These are phyloP conservation scores for Stictocephala bisonia DNA, from an alignment of 2,888 invertebrate species.

Conservation along the genomic window DNA sequence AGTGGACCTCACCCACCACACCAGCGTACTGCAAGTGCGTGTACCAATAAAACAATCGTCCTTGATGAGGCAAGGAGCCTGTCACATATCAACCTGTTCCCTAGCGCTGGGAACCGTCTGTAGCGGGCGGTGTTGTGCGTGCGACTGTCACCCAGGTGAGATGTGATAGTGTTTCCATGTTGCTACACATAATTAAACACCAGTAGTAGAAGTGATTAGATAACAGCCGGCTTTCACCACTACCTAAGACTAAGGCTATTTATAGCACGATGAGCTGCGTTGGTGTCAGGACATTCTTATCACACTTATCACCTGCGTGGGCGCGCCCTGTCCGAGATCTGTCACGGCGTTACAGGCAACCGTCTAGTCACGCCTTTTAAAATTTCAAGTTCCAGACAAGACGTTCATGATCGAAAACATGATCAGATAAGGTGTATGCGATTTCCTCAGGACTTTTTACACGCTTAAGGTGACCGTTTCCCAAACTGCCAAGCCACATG, in stretches of 20 bases:
- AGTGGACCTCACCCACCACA: too few species aligned
- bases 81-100: conserved; percentile 26
- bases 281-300: neutral
- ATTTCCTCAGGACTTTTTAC: too few species aligned
- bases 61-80: neutral
- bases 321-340: too few species aligned
- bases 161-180: conserved; percentile 35
- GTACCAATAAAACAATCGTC: conserved; percentile 30
- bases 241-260: conserved; percentile 26
- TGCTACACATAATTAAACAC: conserved; percentile 40
- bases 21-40: too few species aligned
- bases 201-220: conserved; percentile 11
- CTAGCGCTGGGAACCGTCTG: neutral
- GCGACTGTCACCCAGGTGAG: neutral
- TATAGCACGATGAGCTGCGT: neutral
- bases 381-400: too few species aligned
- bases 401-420: too few species aligned
- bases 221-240: conserved; percentile 30
- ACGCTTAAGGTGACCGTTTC: too few species aligned
- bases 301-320: neutral
- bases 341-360: too few species aligned
- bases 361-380: too few species aligned
- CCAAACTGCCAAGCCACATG: too few species aligned
- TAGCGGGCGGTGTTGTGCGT: conserved; percentile 4
- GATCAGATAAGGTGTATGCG: too few species aligned